Evolutionary conservation across 2,797 vertebrate genomes (phyloP), one percentile per base, ranked within the genome.

Genomic region (Scleropages formosus): DNA sequence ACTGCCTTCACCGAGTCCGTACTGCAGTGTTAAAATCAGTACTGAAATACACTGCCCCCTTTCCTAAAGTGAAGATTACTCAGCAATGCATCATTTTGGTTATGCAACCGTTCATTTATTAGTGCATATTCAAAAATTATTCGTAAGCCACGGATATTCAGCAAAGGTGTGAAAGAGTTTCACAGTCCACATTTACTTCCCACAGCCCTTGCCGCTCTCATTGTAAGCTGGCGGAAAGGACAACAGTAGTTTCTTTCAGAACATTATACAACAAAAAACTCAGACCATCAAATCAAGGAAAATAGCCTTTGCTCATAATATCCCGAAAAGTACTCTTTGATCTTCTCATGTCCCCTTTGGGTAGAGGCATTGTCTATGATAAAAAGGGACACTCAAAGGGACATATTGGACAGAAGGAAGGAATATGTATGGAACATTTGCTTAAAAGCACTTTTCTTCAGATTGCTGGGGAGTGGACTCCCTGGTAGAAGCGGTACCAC

Each of bases 171-270:
- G n/a, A 61, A 61, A 61, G n/a, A 61, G 20, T 56, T 56, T 56
- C 53, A 56, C 53, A 2, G 9, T 56, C 18, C 18, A 12, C 53
- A 56, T 18, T 56, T 11, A 39, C 53, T 18, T 56, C 66, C 15
- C 51, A 71, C 26, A 58, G 26, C 53, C 16, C 26, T n/a, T 6
- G 20, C 53, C 56, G 24, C 66, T 51, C 69, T 24, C 44, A 70
- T 75, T 75, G 66, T 66, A 44, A 44, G 72, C 72, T 49, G 60
- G 12, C 39, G 13, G 72, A 49, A 73, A 73, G 44, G 61, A 64
- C 60, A 65, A 74, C 72, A 64, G 49, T 74, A 9, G 39, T 51
- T 70, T 26, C 75, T 71, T 68, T 76, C 67, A 71, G 26, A 56
- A 70, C 26, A 71, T 69, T 71, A 27, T 64, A 56, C 47, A 53